phyloP scores from a whole-genome alignment of 2,797 vertebrate species.

The Lepilemur ruficaudatus region DNA sequence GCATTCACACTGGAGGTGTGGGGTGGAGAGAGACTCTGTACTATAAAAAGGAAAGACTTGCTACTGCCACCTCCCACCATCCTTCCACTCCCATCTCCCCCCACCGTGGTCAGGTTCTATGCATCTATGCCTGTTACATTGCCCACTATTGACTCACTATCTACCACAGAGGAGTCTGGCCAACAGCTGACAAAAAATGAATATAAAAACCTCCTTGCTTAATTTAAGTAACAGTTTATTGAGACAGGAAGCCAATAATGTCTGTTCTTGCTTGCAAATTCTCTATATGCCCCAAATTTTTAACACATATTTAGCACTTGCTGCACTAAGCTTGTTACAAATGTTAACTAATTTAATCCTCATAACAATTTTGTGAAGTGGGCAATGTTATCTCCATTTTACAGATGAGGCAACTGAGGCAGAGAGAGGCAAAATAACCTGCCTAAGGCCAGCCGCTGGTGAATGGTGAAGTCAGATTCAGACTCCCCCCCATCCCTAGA shows the following conservation, averaged over 20 bases:
- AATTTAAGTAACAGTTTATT: background rate
- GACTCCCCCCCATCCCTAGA: background rate
- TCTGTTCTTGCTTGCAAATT: conserved; percentile 30
- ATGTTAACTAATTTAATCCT: conserved; percentile 6
- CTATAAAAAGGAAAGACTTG: background rate
- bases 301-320: background rate
- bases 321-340: conserved; percentile 17
- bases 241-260: background rate
- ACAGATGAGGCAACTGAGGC: conserved; percentile 37
- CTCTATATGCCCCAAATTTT: background rate
- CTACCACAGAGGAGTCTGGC: background rate
- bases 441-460: background rate
- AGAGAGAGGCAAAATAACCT: conserved; percentile 1
- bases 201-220: background rate
- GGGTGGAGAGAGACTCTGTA: background rate
- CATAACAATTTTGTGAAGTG: conserved; percentile 19
- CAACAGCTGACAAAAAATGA: background rate
- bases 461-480: background rate
- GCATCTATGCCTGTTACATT: background rate
- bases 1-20: background rate
- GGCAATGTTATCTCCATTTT: conserved; percentile 15
- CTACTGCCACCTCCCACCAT: background rate
- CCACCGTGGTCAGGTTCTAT: background rate
- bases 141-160: background rate
- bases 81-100: no score